Evolutionary conservation across 2,797 vertebrate genomes (phyloP).

Genomic region (Sebastes minor): DNA sequence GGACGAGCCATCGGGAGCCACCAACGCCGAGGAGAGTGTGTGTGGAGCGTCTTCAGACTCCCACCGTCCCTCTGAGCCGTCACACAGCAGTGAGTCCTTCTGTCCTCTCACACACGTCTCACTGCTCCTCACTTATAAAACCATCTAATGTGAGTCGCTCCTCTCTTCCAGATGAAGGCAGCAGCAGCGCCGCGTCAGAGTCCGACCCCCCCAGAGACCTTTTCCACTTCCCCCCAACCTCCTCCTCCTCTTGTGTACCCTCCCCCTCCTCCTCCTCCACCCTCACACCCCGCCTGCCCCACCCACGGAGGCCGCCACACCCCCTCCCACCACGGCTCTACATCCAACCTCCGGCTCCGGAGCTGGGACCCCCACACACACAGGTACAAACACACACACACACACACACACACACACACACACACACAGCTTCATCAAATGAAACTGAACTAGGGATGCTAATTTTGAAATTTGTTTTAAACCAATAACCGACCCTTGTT

Average conservation of each 20-base stretch:
- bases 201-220: conserved; percentile 84
- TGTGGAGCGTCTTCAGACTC: conserved; percentile 82
- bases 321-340: conserved; percentile 92
- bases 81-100: conserved; percentile 83
- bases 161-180: conserved; percentile 84
- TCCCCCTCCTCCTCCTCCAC: conserved; percentile 84
- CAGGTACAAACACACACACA: conserved; percentile 80
- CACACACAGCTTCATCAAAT: neutral
- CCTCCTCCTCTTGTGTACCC: conserved; percentile 67
- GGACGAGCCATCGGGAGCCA: conserved; percentile 78
- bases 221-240: conserved; percentile 58
- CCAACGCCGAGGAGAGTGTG: conserved; percentile 86
- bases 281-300: conserved; percentile 84
- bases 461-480: no score
- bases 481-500: no score
- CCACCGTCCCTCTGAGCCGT: conserved; percentile 86
- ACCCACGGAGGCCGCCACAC: conserved; percentile 89
- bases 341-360: conserved; percentile 93
- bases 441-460: neutral
- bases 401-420: conserved; percentile 26
- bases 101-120: neutral
- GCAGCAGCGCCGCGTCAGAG: conserved; percentile 74
- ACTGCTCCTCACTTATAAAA: neutral
- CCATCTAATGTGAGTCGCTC: neutral
- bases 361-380: conserved; percentile 90